Evolutionary conservation across 2,797 vertebrate species (phyloP).

Genomic region (Helarctos malayanus): DNA sequence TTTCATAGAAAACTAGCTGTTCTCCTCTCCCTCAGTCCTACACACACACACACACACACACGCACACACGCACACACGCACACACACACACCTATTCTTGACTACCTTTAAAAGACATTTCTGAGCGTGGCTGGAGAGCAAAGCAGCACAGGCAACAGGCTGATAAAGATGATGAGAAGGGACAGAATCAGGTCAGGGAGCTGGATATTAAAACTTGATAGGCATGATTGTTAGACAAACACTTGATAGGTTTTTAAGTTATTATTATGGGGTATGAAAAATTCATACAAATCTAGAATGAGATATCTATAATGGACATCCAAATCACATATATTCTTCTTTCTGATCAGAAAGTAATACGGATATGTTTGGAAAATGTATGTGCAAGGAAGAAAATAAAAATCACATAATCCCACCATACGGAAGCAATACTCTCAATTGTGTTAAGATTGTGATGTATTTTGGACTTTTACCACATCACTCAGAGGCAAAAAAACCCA

Average conservation of each 20-base stretch:
- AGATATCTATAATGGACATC: background rate
- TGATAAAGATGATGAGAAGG: background rate
- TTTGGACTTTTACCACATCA: background rate
- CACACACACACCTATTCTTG: background rate
- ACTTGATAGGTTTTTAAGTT: background rate
- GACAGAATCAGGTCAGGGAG: slow-evolving; percentile 6
- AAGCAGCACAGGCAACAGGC: too few relatives aligned
- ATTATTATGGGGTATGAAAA: background rate
- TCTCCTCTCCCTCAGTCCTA: background rate
- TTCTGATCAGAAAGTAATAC: background rate
- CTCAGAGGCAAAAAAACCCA: background rate
- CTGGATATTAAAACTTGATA: background rate
- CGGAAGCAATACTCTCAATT: background rate
- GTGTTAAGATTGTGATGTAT: background rate
- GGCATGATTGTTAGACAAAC: background rate
- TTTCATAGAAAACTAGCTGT: background rate
- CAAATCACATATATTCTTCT: background rate
- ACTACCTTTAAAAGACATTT: background rate
- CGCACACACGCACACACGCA: background rate
- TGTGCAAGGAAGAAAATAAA: slow-evolving; percentile 16
- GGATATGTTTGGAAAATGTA: background rate
- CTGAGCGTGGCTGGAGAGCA: background rate
- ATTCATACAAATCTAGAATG: background rate
- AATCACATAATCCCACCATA: background rate
- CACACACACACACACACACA: background rate